phyloP scores from a whole-genome alignment of 1,140 invertebrate genomes.

The Magallana ariakensis region DNA sequence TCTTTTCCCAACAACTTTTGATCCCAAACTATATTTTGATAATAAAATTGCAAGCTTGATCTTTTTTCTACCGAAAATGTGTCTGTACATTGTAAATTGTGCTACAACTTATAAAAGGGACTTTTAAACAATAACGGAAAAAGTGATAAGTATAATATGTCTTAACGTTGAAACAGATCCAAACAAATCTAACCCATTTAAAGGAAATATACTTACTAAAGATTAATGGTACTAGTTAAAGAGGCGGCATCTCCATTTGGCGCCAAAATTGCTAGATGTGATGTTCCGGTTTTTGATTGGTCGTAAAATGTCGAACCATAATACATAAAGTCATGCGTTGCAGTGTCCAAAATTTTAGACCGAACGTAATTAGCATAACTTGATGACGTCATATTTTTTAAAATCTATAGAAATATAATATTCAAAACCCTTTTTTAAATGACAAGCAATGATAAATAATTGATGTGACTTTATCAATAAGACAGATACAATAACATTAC shows the following conservation, averaged over 20 bases:
- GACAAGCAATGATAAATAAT: too few relatives aligned
- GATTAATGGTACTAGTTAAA: slow-evolving; percentile 94
- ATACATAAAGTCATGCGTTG: slow-evolving; percentile 82
- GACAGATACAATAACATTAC: too few relatives aligned
- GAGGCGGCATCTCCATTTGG: slow-evolving; percentile 94
- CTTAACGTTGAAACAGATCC: too few relatives aligned
- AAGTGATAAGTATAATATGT: too few relatives aligned
- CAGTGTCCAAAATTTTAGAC: slow-evolving; percentile 84
- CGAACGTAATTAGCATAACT: slow-evolving; percentile 84
- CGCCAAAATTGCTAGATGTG: slow-evolving; percentile 92
- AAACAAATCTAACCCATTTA: too few relatives aligned
- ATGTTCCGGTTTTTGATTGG: slow-evolving; percentile 84
- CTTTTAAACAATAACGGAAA: neutral
- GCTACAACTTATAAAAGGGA: too few relatives aligned
- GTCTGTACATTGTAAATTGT: too few relatives aligned
- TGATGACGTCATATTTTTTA: slow-evolving; percentile 84
- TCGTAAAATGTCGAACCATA: slow-evolving; percentile 70
- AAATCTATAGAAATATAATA: slow-evolving; percentile 79
- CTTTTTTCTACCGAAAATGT: too few relatives aligned
- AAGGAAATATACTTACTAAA: slow-evolving; percentile 50
- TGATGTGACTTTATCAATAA: too few relatives aligned
- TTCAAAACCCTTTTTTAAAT: too few relatives aligned
- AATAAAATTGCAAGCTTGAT: too few relatives aligned
- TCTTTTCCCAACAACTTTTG: slow-evolving; percentile 80
- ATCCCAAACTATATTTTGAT: slow-evolving; percentile 78